Percentiles rank a stretch among this genome's conserved stretches.
Conservation (phyloP, 2,888 invertebrate species). For the Pachliopta kotzebuea region DNA sequence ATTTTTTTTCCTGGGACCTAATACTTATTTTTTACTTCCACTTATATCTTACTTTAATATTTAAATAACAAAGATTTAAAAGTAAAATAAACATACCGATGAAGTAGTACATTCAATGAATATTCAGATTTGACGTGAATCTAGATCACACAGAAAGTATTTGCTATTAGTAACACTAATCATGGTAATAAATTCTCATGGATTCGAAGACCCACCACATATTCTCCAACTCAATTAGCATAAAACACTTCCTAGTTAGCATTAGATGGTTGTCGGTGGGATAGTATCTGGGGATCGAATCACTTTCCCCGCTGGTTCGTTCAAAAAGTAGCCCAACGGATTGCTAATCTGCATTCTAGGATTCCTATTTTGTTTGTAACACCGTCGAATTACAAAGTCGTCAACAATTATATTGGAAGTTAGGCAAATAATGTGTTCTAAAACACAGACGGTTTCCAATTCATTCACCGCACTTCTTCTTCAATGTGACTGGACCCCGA, state of each 20-base stretch:
- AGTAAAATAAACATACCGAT: not conserved
- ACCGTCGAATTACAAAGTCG: conserved; percentile 35
- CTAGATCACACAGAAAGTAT: not conserved
- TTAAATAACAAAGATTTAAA: not conserved
- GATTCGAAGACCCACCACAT: conserved; percentile 1
- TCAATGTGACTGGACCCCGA: conserved; percentile 69
- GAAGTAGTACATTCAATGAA: not conserved
- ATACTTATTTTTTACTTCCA: too few species aligned
- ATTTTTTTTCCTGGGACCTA: too few species aligned
- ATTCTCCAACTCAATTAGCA: conserved; percentile 3
- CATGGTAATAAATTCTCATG: not conserved
- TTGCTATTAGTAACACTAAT: not conserved
- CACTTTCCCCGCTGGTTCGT: conserved; percentile 61
- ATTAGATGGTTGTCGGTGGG: conserved; percentile 29
- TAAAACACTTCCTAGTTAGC: conserved; percentile 13
- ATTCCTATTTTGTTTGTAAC: conserved; percentile 47
- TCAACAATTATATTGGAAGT: conserved; percentile 28
- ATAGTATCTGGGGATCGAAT: conserved; percentile 58
- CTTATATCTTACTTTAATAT: not conserved
- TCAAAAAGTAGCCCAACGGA: conserved; percentile 54
- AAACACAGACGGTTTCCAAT: conserved; percentile 51
- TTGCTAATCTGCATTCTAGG: conserved; percentile 41
- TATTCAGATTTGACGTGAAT: not conserved
- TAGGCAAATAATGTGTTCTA: conserved; percentile 35
- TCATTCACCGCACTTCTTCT: conserved; percentile 72